Conservation (phyloP, 2,113 vertebrate genomes). For the Nerophis ophidion region DNA sequence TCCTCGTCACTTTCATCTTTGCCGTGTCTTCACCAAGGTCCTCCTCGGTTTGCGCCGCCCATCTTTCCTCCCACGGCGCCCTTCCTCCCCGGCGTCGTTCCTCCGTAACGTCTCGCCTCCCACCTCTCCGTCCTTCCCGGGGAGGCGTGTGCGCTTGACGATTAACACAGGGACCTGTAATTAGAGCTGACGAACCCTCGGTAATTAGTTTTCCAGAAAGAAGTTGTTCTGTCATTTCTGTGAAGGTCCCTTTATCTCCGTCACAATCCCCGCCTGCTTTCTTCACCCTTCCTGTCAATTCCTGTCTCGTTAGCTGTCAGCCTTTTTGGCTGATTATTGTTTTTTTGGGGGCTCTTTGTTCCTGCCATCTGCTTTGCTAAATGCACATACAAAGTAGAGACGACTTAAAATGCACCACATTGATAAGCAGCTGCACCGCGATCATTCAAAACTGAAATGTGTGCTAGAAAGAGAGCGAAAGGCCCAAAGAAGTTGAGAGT, state of each 20-base stretch:
- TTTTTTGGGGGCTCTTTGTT: conserved; percentile 38
- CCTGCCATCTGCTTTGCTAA: conserved; percentile 35
- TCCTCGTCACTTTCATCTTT: conserved; percentile 29
- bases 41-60: conserved; percentile 16
- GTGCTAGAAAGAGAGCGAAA: too few species aligned
- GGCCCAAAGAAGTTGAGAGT: too few species aligned
- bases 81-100: conserved; percentile 18
- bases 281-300: conserved; percentile 47
- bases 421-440: conserved; percentile 40
- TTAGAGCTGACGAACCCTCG: conserved; percentile 67
- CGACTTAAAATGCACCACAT: conserved; percentile 38
- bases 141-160: conserved; percentile 67
- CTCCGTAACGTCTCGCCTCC: conserved; percentile 30
- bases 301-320: conserved; percentile 49
- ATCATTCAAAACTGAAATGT: conserved; percentile 13
- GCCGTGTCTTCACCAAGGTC: conserved; percentile 24
- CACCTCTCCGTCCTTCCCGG: conserved; percentile 49
- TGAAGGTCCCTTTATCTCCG: conserved; percentile 52
- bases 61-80: conserved; percentile 5
- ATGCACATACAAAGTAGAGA: conserved; percentile 26
- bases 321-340: conserved; percentile 35
- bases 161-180: conserved; percentile 75
- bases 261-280: conserved; percentile 33
- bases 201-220: conserved; percentile 67
- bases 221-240: conserved; percentile 61